phyloP scores from a whole-genome alignment of 1,140 invertebrate species.

The Drosophila varians region DNA sequence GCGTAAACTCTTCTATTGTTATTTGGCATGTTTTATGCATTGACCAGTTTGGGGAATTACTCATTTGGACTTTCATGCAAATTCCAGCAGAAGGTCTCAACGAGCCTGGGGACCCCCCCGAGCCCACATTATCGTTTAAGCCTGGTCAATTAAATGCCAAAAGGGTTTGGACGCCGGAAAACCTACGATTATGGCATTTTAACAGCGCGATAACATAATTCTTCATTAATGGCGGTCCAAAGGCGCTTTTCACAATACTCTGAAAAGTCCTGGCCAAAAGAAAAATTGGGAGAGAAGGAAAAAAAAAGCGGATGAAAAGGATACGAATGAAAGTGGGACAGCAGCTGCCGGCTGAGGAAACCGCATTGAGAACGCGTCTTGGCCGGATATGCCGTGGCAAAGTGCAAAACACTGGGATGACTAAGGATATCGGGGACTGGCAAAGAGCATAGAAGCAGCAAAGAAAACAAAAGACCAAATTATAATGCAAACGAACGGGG shows the following conservation, averaged over 20 bases:
- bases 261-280: slow-evolving; percentile 26
- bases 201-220: slow-evolving; percentile 77
- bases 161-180: not conserved
- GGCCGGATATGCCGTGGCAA: slow-evolving; percentile 50
- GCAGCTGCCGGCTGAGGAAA: slow-evolving; percentile 14
- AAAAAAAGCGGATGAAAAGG: slow-evolving; percentile 22
- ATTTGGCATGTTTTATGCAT: slow-evolving; percentile 49
- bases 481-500: slow-evolving; percentile 64
- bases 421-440: slow-evolving; percentile 35
- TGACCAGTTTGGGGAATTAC: slow-evolving; percentile 19
- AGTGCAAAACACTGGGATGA: slow-evolving; percentile 64
- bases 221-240: slow-evolving; percentile 68
- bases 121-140: not conserved
- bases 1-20: slow-evolving; percentile 39
- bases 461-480: slow-evolving; percentile 65
- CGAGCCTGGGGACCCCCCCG: not conserved
- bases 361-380: slow-evolving; percentile 47
- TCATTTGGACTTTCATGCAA: slow-evolving; percentile 30
- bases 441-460: slow-evolving; percentile 16
- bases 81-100: slow-evolving; percentile 3
- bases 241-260: slow-evolving; percentile 37
- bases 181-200: slow-evolving; percentile 40
- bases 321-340: slow-evolving; percentile 29
- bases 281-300: slow-evolving; percentile 2
- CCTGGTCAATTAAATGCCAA: slow-evolving; percentile 4